These are phyloP conservation scores for Harpalus rubripes DNA, from an alignment of 2,888 invertebrate genomes.

Conservation along the genomic window DNA sequence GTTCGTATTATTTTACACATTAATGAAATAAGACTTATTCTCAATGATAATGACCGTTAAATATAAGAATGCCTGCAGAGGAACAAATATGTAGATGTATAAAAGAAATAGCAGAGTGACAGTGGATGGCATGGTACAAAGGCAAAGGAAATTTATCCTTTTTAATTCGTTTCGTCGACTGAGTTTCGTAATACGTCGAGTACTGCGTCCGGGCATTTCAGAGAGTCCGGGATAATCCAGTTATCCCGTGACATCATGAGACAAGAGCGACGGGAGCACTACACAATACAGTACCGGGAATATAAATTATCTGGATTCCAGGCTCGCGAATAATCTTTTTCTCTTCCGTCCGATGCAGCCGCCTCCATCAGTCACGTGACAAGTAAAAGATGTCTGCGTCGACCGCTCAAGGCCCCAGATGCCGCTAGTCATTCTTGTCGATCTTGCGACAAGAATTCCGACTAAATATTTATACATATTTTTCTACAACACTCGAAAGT, in stretches of 20 bases:
- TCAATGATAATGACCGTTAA: not conserved
- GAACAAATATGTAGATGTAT: constrained; percentile 28
- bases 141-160: constrained; percentile 25
- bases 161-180: constrained; percentile 41
- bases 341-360: constrained; percentile 41
- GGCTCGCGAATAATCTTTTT: constrained; percentile 46
- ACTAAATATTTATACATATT: not conserved
- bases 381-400: constrained; percentile 41
- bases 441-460: constrained; percentile 3
- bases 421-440: constrained; percentile 15
- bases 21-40: not conserved
- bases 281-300: constrained; percentile 49
- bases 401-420: not conserved
- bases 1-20: too few relatives aligned
- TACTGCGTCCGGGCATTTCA: constrained; percentile 18
- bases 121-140: constrained; percentile 9
- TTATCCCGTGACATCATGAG: constrained; percentile 55
- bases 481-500: not conserved
- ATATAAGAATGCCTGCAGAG: not conserved
- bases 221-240: constrained; percentile 50
- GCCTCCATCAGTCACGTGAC: constrained; percentile 49
- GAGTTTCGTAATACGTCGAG: constrained; percentile 33
- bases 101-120: constrained; percentile 27
- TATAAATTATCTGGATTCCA: constrained; percentile 56
- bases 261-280: constrained; percentile 19